Evolutionary conservation across 2,888 invertebrate species (phyloP), one percentile per base, ranked within the genome.

Genomic region (Ochropacha duplaris): DNA sequence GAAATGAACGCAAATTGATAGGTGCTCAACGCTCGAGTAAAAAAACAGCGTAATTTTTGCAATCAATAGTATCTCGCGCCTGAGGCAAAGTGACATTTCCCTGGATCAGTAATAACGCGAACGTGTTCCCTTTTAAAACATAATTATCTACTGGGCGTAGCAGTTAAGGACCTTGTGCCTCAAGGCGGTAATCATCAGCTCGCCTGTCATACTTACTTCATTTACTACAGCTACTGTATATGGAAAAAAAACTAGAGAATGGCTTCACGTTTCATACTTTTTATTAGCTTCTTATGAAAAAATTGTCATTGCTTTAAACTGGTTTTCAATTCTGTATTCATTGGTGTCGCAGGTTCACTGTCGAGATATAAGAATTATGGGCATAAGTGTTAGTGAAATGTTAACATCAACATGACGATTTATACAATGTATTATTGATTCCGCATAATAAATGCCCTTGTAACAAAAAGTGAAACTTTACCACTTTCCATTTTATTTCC

Each of bases 171-270:
- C 62, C 58, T 60, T 56, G 61, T 57, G 72, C 76, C 77, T 62
- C 56, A 65, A 72, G 79, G 80, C 68, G 61, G 65, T 69, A 84
- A 84, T 84, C 78, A 80, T 70, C 68, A 62, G 71, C 68, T 76
- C 67, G 66, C 69, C 65, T 73, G 75, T 73, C 73, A 72, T 70
- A 70, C 69, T 72, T 71, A 59, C 57, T 57, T 31, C 12, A 39
- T 39, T 39, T 39, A 39, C 39, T 16, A 16, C 49, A 56, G 78
- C 81, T 81, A 79, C 83, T 73, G 76, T 71, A 19, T 9, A 44
- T 9, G 44, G 19, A 44, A 44, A 44, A 44, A 44, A 8, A 44
- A 39, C 16, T 1, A 34, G 4, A 39, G n/a, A 36, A 16, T 12
- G 6, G 19, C 44, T 19, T 36, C 36, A n/a, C 36, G 16, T 39